Evolutionary conservation across 1,140 invertebrate genomes (phyloP).

Genomic region (Euura saliciscinereae): DNA sequence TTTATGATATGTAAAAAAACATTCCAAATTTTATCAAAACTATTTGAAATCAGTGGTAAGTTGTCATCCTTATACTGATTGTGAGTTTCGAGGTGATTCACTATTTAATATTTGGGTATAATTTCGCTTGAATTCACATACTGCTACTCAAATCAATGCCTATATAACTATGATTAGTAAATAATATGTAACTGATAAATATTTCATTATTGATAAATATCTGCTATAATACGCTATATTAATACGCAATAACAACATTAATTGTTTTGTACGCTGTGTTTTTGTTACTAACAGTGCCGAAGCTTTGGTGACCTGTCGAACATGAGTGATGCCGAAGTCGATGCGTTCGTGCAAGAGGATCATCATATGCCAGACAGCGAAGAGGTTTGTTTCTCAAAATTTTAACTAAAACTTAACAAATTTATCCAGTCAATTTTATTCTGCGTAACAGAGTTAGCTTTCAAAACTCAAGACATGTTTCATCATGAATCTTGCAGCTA

Average conservation of each 20-base stretch:
- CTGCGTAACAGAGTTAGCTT: background rate
- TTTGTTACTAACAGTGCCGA: slow-evolving; percentile 63
- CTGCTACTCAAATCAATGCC: background rate
- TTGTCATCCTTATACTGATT: too few relatives aligned
- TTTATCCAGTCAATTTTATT: too few relatives aligned
- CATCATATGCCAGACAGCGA: slow-evolving; percentile 40
- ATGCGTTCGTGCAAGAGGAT: slow-evolving; percentile 37
- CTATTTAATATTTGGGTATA: too few relatives aligned
- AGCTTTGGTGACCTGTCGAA: slow-evolving; percentile 68
- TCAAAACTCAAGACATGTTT: too few relatives aligned
- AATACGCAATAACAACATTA: background rate
- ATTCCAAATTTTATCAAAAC: too few relatives aligned
- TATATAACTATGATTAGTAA: background rate
- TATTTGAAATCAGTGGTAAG: too few relatives aligned
- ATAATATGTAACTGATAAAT: background rate
- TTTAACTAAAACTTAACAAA: slow-evolving; percentile 19
- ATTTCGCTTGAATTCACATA: too few relatives aligned
- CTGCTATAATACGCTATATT: background rate
- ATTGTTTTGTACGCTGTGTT: slow-evolving; percentile 22
- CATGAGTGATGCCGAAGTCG: slow-evolving; percentile 56
- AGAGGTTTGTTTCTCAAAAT: slow-evolving; percentile 45
- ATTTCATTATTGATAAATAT: background rate
- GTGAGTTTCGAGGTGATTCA: too few relatives aligned
- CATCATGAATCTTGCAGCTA: too few relatives aligned
- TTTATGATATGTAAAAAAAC: too few relatives aligned